Conservation (phyloP, 2,113 vertebrate genomes). For the Lynx canadensis region DNA sequence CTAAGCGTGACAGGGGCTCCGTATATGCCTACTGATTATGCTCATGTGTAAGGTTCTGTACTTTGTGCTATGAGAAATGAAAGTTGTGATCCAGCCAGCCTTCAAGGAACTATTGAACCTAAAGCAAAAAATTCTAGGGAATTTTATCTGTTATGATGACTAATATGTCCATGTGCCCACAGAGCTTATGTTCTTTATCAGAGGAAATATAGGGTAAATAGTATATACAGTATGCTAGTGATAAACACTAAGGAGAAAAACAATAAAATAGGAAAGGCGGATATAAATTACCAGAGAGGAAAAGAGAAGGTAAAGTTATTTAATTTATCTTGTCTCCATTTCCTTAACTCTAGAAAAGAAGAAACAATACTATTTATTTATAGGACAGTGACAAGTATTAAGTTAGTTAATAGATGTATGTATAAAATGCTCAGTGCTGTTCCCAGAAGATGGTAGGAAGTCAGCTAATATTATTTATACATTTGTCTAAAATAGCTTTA, state of each 20-base stretch:
- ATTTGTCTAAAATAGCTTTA: conserved; percentile 23
- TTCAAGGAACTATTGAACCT: not conserved
- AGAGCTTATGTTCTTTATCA: conserved; percentile 40
- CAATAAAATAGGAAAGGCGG: not conserved
- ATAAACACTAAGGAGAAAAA: not conserved
- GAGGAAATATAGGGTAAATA: not conserved
- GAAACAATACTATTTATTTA: not conserved
- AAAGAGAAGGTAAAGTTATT: not conserved
- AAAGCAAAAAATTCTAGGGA: not conserved
- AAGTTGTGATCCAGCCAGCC: not conserved
- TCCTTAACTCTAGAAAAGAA: conserved; percentile 39
- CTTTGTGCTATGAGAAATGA: not conserved
- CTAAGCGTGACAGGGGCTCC: not conserved
- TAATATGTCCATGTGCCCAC: not conserved
- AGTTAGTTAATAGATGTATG: not conserved
- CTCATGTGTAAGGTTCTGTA: not conserved
- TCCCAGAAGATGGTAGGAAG: conserved; percentile 2
- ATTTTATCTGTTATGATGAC: not conserved
- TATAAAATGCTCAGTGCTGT: not conserved
- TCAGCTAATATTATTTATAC: not conserved
- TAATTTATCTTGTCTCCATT: conserved; percentile 36
- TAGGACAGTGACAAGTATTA: not conserved
- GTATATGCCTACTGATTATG: not conserved
- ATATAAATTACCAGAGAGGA: not conserved
- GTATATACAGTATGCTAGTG: not conserved